These are phyloP conservation scores for Rhingia campestris DNA, from an alignment of 2,888 invertebrate genomes.

Conservation along the genomic window DNA sequence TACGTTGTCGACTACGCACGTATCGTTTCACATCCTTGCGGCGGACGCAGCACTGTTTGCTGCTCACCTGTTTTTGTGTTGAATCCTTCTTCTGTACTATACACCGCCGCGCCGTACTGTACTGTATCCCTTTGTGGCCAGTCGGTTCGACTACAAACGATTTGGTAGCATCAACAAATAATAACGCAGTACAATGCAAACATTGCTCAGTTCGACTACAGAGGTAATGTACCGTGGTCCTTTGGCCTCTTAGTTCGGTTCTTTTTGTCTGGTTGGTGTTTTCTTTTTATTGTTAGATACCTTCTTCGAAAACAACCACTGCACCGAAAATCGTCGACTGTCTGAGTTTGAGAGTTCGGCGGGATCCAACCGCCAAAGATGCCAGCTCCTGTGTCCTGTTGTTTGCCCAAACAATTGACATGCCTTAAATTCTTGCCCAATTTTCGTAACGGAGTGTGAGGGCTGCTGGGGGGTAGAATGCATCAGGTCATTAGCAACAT, in stretches of 20 bases:
- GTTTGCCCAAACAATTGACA: conserved; percentile 72
- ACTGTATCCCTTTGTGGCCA: conserved; percentile 6
- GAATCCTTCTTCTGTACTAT: conserved; percentile 14
- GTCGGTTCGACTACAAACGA: conserved; percentile 72
- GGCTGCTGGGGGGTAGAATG: conserved; percentile 9
- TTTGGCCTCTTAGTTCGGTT: conserved; percentile 42
- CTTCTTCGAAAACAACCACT: conserved; percentile 48
- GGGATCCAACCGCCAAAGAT: conserved; percentile 63
- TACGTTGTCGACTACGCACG: conserved; percentile 1
- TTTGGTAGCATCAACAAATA: conserved; percentile 70
- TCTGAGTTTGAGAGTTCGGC: conserved; percentile 37
- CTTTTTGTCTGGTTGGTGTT: conserved; percentile 2
- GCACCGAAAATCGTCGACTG: conserved; percentile 51
- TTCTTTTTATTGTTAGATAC: conserved; percentile 20
- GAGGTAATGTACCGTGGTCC: conserved; percentile 67
- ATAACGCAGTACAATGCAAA: conserved; percentile 70
- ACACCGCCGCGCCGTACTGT: too few species aligned
- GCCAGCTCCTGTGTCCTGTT: conserved; percentile 61
- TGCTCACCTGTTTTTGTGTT: conserved; percentile 36
- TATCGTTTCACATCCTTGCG: conserved; percentile 47
- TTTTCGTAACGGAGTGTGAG: neutral
- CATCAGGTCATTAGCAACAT: conserved; percentile 70
- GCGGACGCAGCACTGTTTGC: neutral
- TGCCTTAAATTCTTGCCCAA: conserved; percentile 67
- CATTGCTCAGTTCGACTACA: conserved; percentile 40